These are phyloP conservation scores for Chelonus insularis DNA, from an alignment of 1,140 invertebrate genomes.

Conservation along the genomic window DNA sequence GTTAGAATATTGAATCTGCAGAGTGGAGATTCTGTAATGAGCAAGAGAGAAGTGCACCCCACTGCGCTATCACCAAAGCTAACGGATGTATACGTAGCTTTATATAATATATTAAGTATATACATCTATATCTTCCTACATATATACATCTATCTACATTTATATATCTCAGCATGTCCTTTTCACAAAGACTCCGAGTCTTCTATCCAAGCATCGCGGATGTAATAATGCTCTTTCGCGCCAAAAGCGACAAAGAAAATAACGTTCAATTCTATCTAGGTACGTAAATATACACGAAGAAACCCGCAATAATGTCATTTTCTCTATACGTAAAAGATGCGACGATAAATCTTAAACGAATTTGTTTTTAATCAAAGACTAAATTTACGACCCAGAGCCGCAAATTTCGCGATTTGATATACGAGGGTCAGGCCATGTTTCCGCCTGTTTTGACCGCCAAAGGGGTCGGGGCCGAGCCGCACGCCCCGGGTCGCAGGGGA, in stretches of 20 bases:
- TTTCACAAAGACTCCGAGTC: neutral
- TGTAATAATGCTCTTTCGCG: neutral
- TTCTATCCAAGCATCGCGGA: neutral
- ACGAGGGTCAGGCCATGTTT: slow-evolving; percentile 60
- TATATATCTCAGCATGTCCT: neutral
- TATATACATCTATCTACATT: neutral
- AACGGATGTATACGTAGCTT: slow-evolving; percentile 16
- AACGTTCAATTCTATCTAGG: neutral
- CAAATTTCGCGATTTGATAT: slow-evolving; percentile 35
- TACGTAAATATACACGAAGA: neutral
- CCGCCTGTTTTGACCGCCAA: slow-evolving; percentile 61
- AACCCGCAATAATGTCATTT: neutral
- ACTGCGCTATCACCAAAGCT: slow-evolving; percentile 32
- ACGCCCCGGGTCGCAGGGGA: slow-evolving; percentile 53
- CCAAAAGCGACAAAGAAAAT: slow-evolving; percentile 2
- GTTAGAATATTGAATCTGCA: slow-evolving; percentile 61
- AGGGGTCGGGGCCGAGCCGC: slow-evolving; percentile 53
- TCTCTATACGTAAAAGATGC: neutral
- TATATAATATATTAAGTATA: neutral
- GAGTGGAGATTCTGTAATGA: slow-evolving; percentile 56
- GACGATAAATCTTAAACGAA: slow-evolving; percentile 19
- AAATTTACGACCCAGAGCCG: slow-evolving; percentile 2
- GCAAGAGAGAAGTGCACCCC: slow-evolving; percentile 34
- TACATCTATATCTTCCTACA: neutral
- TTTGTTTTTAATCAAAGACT: slow-evolving; percentile 6